A percentile compares a stretch with the other conserved stretches of the same genome.
phyloP scores from a whole-genome alignment of 2,797 vertebrate genomes.

The Lepilemur ruficaudatus region DNA sequence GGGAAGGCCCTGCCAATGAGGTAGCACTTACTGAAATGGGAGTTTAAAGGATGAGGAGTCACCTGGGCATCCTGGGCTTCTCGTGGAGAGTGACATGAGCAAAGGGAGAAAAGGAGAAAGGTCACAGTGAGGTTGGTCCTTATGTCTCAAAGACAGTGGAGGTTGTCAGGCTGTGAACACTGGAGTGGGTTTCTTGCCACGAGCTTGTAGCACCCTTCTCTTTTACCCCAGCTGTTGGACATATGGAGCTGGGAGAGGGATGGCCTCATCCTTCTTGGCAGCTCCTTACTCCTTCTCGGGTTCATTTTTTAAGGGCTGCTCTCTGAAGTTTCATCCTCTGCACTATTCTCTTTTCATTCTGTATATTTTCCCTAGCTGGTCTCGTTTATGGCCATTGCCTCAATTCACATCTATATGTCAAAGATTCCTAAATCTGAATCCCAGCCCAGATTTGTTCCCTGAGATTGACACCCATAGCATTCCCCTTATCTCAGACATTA shows the following conservation, averaged over 20 bases:
- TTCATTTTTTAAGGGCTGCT: background rate
- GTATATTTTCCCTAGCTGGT: background rate
- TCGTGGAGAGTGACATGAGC: background rate
- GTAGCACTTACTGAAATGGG: background rate
- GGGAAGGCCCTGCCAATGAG: background rate
- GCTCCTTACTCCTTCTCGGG: background rate
- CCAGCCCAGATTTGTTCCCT: background rate
- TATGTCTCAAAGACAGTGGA: background rate
- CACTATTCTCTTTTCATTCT: background rate
- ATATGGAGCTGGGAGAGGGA: background rate
- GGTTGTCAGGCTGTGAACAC: background rate
- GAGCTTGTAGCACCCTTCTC: background rate
- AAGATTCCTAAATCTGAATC: background rate
- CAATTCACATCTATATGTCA: background rate
- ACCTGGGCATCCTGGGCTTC: background rate
- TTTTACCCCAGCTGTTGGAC: background rate
- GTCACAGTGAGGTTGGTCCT: background rate
- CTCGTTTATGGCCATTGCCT: background rate
- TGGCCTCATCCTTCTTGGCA: background rate
- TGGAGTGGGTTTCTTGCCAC: background rate
- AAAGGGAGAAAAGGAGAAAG: background rate
- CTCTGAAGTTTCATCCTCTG: background rate
- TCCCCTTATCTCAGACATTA: background rate
- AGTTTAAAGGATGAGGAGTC: background rate
- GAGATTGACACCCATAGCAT: background rate